A percentile compares a stretch with the other conserved stretches of the same genome.
phyloP scores from a whole-genome alignment of 1,140 invertebrate genomes.

The Riptortus pedestris region DNA sequence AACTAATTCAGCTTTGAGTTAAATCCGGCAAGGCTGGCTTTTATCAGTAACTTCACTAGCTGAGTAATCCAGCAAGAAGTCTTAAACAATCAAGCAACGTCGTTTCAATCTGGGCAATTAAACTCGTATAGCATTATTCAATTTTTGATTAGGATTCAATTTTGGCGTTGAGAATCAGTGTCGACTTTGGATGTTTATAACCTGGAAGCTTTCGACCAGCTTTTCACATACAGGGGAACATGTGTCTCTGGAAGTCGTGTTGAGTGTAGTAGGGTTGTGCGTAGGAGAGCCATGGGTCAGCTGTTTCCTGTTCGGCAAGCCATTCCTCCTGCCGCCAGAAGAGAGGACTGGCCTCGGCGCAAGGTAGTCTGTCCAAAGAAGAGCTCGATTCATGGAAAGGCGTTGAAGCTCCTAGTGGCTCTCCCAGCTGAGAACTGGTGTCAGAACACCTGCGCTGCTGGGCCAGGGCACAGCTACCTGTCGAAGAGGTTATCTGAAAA shows the following conservation, averaged over 20 bases:
- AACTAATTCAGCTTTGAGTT: no score
- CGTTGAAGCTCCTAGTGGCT: constrained; percentile 18
- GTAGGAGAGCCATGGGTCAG: not conserved
- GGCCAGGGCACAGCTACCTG: constrained; percentile 46
- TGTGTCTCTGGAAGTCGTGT: constrained; percentile 17
- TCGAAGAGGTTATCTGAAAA: constrained; percentile 50
- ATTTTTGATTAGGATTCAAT: no score
- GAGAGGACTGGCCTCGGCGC: not conserved
- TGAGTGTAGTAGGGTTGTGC: not conserved
- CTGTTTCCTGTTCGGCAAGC: constrained; percentile 15
- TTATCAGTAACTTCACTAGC: no score
- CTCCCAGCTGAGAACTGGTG: not conserved
- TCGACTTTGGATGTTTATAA: no score
- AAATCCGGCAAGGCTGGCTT: no score
- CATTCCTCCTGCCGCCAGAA: constrained; percentile 16
- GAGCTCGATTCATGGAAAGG: constrained; percentile 15
- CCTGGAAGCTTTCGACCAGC: no score
- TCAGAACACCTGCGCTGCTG: constrained; percentile 37
- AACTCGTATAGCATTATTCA: no score
- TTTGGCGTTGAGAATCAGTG: no score
- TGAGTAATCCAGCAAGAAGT: no score
- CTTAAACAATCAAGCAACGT: no score
- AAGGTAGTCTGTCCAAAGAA: not conserved
- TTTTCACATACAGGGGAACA: constrained; percentile 24
- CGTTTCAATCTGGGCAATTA: no score